These are phyloP conservation scores for Cynopterus sphinx DNA, from an alignment of 2,797 vertebrate species.

Conservation along the genomic window DNA sequence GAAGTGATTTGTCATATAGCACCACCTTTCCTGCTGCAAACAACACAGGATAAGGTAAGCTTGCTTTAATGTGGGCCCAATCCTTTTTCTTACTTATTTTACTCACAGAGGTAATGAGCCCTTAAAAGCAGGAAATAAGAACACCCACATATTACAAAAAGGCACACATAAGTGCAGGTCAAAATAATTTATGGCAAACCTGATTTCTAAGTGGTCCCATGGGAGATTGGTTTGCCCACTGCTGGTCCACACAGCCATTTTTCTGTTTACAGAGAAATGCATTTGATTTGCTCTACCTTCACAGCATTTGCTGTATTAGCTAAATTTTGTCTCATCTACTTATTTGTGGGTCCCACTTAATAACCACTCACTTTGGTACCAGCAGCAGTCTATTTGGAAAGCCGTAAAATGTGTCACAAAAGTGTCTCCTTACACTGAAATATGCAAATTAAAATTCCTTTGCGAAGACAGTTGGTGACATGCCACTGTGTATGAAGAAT, in stretches of 20 bases:
- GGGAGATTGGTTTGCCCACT: not conserved
- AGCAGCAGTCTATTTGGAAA: not conserved
- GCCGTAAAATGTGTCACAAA: not conserved
- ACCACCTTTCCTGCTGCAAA: not conserved
- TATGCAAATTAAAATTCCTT: slow-evolving; percentile 54
- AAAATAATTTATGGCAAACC: not conserved
- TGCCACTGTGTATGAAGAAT: not conserved
- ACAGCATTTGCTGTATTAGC: not conserved
- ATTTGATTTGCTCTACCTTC: not conserved
- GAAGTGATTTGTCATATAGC: not conserved
- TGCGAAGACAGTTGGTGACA: slow-evolving; percentile 50
- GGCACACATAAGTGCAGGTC: not conserved
- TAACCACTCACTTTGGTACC: not conserved
- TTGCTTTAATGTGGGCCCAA: not conserved
- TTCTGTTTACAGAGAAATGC: not conserved
- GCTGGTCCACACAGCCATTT: not conserved
- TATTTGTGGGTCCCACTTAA: not conserved
- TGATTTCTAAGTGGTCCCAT: not conserved
- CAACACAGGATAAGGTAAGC: not conserved
- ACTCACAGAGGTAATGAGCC: slow-evolving; percentile 40
- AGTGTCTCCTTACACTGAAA: not conserved
- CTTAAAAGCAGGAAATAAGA: not conserved
- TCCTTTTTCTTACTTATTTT: slow-evolving; percentile 29
- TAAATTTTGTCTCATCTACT: not conserved
- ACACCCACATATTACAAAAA: not conserved